A percentile compares a stretch with the other conserved stretches of the same genome.
Evolutionary conservation across 1,140 invertebrate species (phyloP).

Genomic region (Orchesella cincta): DNA sequence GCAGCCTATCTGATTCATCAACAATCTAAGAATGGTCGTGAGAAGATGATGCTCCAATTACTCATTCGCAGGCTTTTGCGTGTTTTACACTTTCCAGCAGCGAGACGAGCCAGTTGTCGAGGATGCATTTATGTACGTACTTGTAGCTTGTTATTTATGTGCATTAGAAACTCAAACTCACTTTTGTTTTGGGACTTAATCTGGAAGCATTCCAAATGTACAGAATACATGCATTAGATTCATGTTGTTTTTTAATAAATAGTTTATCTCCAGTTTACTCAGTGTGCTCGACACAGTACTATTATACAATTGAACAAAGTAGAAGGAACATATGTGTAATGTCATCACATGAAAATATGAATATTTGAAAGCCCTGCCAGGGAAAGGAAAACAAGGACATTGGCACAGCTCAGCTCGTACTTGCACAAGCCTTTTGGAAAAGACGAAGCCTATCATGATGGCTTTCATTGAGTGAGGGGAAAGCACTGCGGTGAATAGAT

Average conservation of each 20-base stretch:
- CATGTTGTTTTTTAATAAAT: no score
- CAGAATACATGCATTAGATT: no score
- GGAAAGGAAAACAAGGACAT: background rate
- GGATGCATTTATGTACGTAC: background rate
- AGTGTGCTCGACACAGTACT: no score
- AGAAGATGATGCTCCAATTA: conserved; percentile 12
- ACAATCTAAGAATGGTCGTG: conserved; percentile 2
- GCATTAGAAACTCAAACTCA: no score
- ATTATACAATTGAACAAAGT: no score
- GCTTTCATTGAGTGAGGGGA: background rate
- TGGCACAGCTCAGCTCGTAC: no score
- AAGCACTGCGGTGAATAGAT: background rate
- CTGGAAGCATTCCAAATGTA: no score
- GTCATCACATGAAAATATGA: conserved; percentile 15
- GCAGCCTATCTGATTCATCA: background rate
- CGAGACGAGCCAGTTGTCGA: background rate
- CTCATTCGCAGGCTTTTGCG: background rate
- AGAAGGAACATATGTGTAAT: background rate
- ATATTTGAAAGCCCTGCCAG: background rate
- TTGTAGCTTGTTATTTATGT: no score
- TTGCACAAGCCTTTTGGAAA: background rate
- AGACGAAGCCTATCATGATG: background rate
- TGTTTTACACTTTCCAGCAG: background rate
- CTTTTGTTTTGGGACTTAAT: no score
- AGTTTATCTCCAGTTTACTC: no score